Conservation (phyloP, 2,888 invertebrate species). For the Agrilus biguttatus region DNA sequence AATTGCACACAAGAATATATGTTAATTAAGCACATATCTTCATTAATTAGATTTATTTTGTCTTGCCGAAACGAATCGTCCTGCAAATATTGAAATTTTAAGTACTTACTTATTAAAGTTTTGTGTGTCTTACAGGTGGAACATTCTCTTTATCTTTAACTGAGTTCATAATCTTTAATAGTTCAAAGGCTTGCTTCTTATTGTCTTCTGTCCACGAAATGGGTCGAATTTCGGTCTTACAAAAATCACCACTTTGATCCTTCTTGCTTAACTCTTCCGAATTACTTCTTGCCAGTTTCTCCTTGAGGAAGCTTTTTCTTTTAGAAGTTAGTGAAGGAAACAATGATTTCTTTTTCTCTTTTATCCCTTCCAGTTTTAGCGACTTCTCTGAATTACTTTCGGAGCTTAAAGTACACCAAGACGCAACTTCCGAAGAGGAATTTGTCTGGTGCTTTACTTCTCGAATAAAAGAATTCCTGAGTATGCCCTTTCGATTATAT, state of each 20-base stretch:
- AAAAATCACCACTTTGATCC: conserved; percentile 1
- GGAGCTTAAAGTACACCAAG: too few species aligned
- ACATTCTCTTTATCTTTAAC: conserved; percentile 15
- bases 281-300: conserved; percentile 6
- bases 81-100: too few species aligned
- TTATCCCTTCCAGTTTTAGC: background rate
- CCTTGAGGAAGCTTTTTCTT: conserved; percentile 4
- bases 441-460: background rate
- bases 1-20: too few species aligned
- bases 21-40: too few species aligned
- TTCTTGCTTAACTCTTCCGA: conserved; percentile 1
- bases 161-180: conserved; percentile 23
- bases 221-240: conserved; percentile 9
- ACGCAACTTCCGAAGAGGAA: too few species aligned
- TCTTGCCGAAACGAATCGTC: too few species aligned
- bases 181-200: conserved; percentile 26
- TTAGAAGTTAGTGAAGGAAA: conserved; percentile 1
- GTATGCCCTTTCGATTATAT: conserved; percentile 1
- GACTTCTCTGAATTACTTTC: too few species aligned
- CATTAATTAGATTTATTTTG: too few species aligned
- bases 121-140: background rate
- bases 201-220: conserved; percentile 25
- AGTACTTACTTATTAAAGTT: too few species aligned
- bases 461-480: background rate
- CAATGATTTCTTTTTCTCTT: conserved; percentile 4